phyloP scores from a whole-genome alignment of 2,797 vertebrate species.

The Pseudochromis fuscus region DNA sequence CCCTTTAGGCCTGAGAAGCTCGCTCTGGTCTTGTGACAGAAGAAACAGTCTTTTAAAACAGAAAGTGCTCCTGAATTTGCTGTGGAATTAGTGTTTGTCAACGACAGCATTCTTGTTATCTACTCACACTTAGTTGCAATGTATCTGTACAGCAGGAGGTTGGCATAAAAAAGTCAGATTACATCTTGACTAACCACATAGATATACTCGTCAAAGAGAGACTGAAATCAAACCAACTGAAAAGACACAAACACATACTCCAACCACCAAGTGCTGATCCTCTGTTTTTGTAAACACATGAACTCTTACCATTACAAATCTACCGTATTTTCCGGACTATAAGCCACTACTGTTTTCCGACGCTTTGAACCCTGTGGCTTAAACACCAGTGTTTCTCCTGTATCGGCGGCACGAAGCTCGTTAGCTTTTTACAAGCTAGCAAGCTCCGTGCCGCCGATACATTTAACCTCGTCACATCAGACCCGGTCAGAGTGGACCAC shows the following conservation, averaged over 20 bases:
- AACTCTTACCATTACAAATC: too few species aligned
- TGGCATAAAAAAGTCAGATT: not conserved
- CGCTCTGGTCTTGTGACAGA: constrained; percentile 40
- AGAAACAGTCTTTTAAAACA: not conserved
- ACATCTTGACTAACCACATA: not conserved
- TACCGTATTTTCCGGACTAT: too few species aligned
- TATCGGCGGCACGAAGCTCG: too few species aligned
- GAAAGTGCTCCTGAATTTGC: not conserved
- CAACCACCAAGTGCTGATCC: not conserved
- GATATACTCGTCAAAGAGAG: not conserved
- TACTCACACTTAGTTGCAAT: not conserved
- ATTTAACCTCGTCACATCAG: too few species aligned
- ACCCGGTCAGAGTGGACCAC: too few species aligned
- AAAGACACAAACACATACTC: not conserved
- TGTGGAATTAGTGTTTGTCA: not conserved
- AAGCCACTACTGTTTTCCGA: too few species aligned
- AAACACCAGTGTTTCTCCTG: too few species aligned
- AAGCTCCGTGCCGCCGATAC: too few species aligned
- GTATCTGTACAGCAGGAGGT: not conserved
- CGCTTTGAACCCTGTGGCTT: too few species aligned
- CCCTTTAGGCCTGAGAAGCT: constrained; percentile 14
- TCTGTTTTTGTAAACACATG: not conserved
- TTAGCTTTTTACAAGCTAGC: too few species aligned
- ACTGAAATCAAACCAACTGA: not conserved
- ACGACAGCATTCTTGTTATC: not conserved